Evolutionary conservation across 2,888 invertebrate species (phyloP).

Genomic region (Apantesis nais): DNA sequence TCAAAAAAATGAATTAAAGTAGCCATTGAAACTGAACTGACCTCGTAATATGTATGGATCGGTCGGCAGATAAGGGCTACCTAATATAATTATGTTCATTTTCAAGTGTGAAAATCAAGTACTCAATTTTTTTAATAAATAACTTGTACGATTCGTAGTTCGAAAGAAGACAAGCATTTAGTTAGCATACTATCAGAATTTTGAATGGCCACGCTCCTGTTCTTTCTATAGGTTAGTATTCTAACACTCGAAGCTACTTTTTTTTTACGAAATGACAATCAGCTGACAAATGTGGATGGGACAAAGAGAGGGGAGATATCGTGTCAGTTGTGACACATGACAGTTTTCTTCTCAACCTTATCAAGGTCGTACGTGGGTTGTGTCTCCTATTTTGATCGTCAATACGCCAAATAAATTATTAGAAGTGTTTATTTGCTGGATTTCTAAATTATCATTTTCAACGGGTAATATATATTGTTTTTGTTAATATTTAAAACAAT

Average conservation of each 20-base stretch:
- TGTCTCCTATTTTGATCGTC: constrained; percentile 9
- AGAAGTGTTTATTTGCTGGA: not conserved
- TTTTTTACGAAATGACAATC: constrained; percentile 1
- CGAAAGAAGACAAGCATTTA: too few species aligned
- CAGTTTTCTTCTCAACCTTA: constrained; percentile 9
- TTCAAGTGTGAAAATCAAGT: too few species aligned
- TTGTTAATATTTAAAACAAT: not conserved
- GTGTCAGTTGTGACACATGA: not conserved
- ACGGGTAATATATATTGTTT: not conserved
- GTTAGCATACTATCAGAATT: not conserved
- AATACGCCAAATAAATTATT: constrained; percentile 2
- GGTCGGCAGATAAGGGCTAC: too few species aligned
- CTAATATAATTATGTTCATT: too few species aligned
- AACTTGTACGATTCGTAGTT: too few species aligned
- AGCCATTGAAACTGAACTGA: too few species aligned
- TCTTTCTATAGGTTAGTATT: not conserved
- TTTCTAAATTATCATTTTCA: not conserved
- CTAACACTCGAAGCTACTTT: not conserved
- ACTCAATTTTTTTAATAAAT: too few species aligned
- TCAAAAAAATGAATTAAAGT: too few species aligned
- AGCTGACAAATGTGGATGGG: not conserved
- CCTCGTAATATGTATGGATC: too few species aligned
- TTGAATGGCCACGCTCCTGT: not conserved
- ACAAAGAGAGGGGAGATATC: not conserved
- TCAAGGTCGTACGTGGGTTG: constrained; percentile 11